A percentile compares a stretch with the other conserved stretches of the same genome.
Conservation (phyloP, 2,888 invertebrate genomes). For the Galerucella calmariensis region DNA sequence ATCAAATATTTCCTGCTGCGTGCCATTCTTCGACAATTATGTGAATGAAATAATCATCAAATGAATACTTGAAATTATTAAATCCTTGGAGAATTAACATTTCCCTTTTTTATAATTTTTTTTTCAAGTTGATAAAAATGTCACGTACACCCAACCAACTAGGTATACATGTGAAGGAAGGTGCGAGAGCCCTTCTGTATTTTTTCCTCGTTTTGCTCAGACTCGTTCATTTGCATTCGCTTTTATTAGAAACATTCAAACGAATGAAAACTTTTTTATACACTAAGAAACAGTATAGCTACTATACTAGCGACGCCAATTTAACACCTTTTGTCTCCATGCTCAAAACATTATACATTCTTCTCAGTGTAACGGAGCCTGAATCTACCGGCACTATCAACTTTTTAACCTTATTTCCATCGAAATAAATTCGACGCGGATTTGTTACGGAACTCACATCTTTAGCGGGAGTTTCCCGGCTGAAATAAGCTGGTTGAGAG, state of each 20-base stretch:
- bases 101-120: conserved; percentile 18
- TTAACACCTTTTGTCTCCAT: too few species aligned
- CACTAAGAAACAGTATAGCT: conserved; percentile 30
- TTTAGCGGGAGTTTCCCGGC: conserved; percentile 40
- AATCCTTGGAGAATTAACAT: conserved; percentile 17
- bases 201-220: conserved; percentile 51
- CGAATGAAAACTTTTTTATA: conserved; percentile 16
- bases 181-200: conserved; percentile 43
- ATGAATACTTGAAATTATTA: not conserved
- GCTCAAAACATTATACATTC: too few species aligned
- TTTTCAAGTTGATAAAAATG: conserved; percentile 37
- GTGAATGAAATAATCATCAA: conserved; percentile 6
- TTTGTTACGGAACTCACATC: conserved; percentile 36
- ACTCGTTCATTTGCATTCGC: conserved; percentile 62
- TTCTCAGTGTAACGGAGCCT: conserved; percentile 5
- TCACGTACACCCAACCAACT: conserved; percentile 42
- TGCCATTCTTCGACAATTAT: not conserved
- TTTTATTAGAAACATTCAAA: conserved; percentile 54
- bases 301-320: too few species aligned
- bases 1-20: not conserved
- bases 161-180: conserved; percentile 42
- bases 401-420: conserved; percentile 33
- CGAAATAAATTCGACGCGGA: conserved; percentile 30
- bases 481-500: conserved; percentile 59
- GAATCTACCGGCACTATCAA: conserved; percentile 19